Evolutionary conservation across 2,797 vertebrate genomes (phyloP), one percentile per base, ranked within the genome.

Genomic region (Muraenolepis orangiensis): DNA sequence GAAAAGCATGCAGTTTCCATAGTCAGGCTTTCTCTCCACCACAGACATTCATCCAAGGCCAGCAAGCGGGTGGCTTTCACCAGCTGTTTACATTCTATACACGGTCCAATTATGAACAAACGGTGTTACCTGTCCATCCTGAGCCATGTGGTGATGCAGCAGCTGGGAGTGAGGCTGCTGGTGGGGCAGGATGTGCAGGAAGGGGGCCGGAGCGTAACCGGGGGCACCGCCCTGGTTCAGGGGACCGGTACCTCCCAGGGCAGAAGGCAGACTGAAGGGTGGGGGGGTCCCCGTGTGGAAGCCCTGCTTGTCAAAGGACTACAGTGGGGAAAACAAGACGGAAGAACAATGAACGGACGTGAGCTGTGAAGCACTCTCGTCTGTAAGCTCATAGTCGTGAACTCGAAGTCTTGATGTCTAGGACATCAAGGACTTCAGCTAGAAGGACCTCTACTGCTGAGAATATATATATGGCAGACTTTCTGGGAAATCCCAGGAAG

Each of bases 241-340:
- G 8, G 96, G 95, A 29, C 96, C 96, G 0, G 96, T 92, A 0
- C 96, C 97, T 29, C 95, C 96, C 0, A 99, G 93, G 68, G 96
- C 96, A 2, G 98, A 98, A 2, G 98, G 98, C 82, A 99, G 90
- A 93, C 89, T 97, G 91, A 99, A 98, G 0, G 97, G 95, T 76
- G 97, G 96, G 0, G 97, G 96, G 0, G 96, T 97, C 72, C 95
- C 97, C 0, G 98, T 94, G 3, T 98, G 96, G 92, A 98, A 99
- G 88, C 96, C 97, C 93, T 99, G 97, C 90, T 99, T 99, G 89
- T 99, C 98, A 90, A 96, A 98, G 0, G 95, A 92, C 97, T 98
- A 72, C 20, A 11, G 26, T 10, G 73, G 0, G 20, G 74, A 16
- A 66, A 6, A 67, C 16, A 18, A 29, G n/a, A 66, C 26, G 61